These are phyloP conservation scores for Sycophila texana DNA, from an alignment of 2,888 invertebrate species.

Conservation along the genomic window DNA sequence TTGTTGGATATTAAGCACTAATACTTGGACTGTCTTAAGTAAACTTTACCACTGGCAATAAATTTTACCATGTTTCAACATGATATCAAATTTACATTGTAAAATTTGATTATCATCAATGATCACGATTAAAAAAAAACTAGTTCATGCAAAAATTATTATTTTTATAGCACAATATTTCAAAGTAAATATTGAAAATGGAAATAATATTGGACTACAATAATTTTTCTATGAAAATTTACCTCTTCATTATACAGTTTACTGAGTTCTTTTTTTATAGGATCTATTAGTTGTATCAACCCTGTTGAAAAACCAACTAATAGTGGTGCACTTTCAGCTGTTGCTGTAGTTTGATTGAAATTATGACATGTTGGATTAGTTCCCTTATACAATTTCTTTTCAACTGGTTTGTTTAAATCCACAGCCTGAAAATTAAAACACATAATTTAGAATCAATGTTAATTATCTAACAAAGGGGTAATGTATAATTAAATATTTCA, in stretches of 20 bases:
- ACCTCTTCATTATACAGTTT: conserved; percentile 99
- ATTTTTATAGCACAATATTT: not conserved
- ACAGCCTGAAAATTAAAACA: conserved; percentile 82
- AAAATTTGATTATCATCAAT: conserved; percentile 13
- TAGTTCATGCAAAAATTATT: not conserved
- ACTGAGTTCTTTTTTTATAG: conserved; percentile 95
- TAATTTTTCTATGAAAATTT: conserved; percentile 25
- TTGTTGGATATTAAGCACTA: conserved; percentile 37
- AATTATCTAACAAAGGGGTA: too few relatives aligned
- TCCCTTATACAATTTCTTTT: conserved; percentile 99
- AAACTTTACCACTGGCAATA: conserved; percentile 13
- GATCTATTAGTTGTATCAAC: conserved; percentile 98
- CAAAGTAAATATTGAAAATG: not conserved
- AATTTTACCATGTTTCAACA: conserved; percentile 18
- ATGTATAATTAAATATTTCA: too few relatives aligned
- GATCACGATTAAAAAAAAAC: not conserved
- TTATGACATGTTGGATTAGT: conserved; percentile 99
- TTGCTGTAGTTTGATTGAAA: conserved; percentile 92
- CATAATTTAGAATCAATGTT: not conserved
- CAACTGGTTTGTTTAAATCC: conserved; percentile 96
- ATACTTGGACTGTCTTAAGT: conserved; percentile 29
- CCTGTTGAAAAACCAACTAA: conserved; percentile 99
- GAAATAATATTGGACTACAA: not conserved
- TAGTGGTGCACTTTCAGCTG: conserved; percentile 89
- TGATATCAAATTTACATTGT: conserved; percentile 4